Evolutionary conservation across 1,140 invertebrate species (phyloP).

Genomic region (Brachionus calyciflorus): DNA sequence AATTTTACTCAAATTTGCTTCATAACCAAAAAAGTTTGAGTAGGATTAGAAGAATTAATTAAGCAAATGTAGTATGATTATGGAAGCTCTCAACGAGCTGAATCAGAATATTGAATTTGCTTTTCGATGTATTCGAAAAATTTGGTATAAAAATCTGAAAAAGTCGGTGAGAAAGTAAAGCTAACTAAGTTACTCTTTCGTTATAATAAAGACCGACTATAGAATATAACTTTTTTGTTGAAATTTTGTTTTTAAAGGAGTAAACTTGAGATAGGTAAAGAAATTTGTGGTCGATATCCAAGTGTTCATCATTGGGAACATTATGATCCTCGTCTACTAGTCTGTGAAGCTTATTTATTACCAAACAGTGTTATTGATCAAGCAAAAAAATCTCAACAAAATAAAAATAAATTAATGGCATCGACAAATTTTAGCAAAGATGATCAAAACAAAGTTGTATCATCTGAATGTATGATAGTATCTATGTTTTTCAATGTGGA

Average conservation of each 20-base stretch:
- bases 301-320: constrained; percentile 70
- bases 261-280: constrained; percentile 58
- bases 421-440: constrained; percentile 35
- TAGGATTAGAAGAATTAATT: too few species aligned
- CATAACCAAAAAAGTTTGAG: too few species aligned
- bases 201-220: too few species aligned
- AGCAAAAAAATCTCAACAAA: not conserved
- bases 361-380: constrained; percentile 48
- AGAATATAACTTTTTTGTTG: too few species aligned
- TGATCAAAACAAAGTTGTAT: constrained; percentile 9
- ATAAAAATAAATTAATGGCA: constrained; percentile 43
- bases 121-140: too few species aligned
- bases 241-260: constrained; percentile 53
- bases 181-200: too few species aligned
- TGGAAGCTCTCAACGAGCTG: too few species aligned
- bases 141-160: too few species aligned
- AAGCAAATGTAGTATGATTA: too few species aligned
- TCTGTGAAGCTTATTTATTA: constrained; percentile 67
- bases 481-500: constrained; percentile 68
- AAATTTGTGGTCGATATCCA: constrained; percentile 62
- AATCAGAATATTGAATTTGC: too few species aligned
- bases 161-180: too few species aligned
- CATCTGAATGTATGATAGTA: constrained; percentile 62
- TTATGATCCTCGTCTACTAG: constrained; percentile 70
- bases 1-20: too few species aligned